Percentiles rank a stretch among this genome's conserved stretches.
Evolutionary conservation across 2,888 invertebrate genomes (phyloP).

Genomic region (Lithophane ornitopus): DNA sequence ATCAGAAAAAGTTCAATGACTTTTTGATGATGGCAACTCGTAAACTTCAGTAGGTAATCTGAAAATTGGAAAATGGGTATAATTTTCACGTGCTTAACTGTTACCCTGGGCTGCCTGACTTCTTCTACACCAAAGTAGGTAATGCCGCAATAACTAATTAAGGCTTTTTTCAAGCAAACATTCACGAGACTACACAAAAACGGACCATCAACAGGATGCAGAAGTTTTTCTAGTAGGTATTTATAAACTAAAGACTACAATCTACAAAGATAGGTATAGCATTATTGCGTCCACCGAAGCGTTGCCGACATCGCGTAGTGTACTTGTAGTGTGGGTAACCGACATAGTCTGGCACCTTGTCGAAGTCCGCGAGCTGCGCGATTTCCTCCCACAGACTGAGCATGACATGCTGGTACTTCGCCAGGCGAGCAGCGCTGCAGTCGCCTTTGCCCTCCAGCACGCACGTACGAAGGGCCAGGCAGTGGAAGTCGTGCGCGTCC

Average conservation of each 20-base stretch:
- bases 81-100: conserved; percentile 14
- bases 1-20: conserved; percentile 25
- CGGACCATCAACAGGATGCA: conserved; percentile 37
- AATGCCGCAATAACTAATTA: conserved; percentile 1
- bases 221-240: conserved; percentile 45
- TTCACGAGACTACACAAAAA: conserved; percentile 60
- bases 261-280: conserved; percentile 66
- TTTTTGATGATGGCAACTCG: conserved; percentile 45
- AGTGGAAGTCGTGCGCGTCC: conserved; percentile 95
- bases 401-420: conserved; percentile 96
- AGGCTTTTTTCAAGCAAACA: conserved; percentile 40
- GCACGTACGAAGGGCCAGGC: conserved; percentile 95
- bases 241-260: conserved; percentile 50
- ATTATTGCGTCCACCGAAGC: conserved; percentile 71
- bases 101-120: not conserved
- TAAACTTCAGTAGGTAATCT: conserved; percentile 50
- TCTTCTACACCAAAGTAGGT: not conserved
- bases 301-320: conserved; percentile 74
- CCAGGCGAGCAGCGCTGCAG: conserved; percentile 93
- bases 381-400: conserved; percentile 96
- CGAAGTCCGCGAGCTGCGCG: conserved; percentile 95
- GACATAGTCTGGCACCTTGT: conserved; percentile 93
- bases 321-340: conserved; percentile 80
- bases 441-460: conserved; percentile 96
- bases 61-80: conserved; percentile 58